A percentile compares a stretch with the other conserved stretches of the same genome.
Evolutionary conservation across 2,113 vertebrate genomes (phyloP).

Genomic region (Pelecanus crispus): DNA sequence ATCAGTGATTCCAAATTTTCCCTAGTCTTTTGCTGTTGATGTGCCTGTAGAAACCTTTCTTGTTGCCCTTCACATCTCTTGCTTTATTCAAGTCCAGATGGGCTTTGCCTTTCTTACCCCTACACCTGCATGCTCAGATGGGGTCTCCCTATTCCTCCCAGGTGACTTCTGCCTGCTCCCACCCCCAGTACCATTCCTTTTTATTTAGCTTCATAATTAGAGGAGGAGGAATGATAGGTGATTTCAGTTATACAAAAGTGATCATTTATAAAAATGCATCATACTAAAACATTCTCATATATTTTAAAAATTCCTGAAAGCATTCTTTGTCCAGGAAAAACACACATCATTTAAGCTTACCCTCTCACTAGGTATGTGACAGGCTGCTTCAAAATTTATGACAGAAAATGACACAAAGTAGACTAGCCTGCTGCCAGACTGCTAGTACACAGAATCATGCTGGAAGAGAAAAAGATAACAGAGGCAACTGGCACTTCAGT

Average conservation of each 20-base stretch:
- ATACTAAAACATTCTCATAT: background rate
- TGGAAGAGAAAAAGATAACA: background rate
- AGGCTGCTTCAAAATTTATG: background rate
- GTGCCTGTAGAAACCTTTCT: background rate
- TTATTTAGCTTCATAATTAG: background rate
- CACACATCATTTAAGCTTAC: background rate
- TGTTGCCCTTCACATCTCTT: background rate
- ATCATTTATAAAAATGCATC: background rate
- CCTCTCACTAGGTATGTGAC: background rate
- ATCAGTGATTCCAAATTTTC: background rate
- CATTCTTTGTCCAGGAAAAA: background rate
- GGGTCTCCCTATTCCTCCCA: background rate
- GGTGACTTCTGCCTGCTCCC: background rate
- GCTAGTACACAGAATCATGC: background rate
- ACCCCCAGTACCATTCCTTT: background rate
- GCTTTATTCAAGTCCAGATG: background rate
- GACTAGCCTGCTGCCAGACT: background rate
- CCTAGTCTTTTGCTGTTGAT: background rate
- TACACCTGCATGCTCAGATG: background rate
- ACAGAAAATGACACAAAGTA: background rate
- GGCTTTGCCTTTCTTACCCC: background rate
- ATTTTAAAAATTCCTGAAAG: background rate
- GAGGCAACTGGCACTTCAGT: background rate
- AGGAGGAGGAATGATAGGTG: background rate
- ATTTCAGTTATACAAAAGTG: background rate